Evolutionary conservation across 2,888 invertebrate genomes (phyloP).

Genomic region (Cyclophora albipunctata): DNA sequence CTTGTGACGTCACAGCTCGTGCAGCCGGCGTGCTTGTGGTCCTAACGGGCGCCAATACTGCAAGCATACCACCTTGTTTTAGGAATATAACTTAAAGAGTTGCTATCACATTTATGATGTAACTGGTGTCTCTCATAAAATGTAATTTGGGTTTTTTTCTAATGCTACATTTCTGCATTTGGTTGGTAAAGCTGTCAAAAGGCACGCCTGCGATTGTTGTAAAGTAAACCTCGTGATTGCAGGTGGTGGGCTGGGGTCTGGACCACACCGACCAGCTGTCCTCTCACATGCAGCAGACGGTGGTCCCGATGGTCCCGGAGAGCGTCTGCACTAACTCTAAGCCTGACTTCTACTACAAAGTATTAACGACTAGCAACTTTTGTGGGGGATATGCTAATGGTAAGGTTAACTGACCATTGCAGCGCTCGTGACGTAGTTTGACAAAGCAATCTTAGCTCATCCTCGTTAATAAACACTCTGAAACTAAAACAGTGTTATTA

Average conservation of each 20-base stretch:
- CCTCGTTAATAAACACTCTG: no score
- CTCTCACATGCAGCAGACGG: conserved; percentile 29
- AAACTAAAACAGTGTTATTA: no score
- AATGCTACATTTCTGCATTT: no score
- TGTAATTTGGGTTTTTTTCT: no score
- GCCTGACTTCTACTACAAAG: conserved; percentile 27
- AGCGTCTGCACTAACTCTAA: conserved; percentile 36
- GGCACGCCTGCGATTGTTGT: neutral
- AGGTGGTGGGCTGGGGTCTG: conserved; percentile 48
- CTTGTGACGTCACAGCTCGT: no score
- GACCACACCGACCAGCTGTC: conserved; percentile 32
- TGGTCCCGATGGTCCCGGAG: conserved; percentile 38
- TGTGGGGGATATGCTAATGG: conserved; percentile 42
- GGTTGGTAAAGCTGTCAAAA: neutral
- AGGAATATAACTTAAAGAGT: no score
- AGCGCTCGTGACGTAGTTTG: neutral
- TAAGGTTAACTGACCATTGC: conserved; percentile 8
- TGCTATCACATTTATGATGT: no score
- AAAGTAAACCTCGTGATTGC: neutral
- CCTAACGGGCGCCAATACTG: no score
- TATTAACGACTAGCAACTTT: conserved; percentile 30
- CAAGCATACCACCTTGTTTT: no score
- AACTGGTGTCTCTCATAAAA: no score
- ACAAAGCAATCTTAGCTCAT: no score
- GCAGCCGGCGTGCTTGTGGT: no score